phyloP scores from a whole-genome alignment of 2,888 invertebrate species.

The Nemurella pictetii region DNA sequence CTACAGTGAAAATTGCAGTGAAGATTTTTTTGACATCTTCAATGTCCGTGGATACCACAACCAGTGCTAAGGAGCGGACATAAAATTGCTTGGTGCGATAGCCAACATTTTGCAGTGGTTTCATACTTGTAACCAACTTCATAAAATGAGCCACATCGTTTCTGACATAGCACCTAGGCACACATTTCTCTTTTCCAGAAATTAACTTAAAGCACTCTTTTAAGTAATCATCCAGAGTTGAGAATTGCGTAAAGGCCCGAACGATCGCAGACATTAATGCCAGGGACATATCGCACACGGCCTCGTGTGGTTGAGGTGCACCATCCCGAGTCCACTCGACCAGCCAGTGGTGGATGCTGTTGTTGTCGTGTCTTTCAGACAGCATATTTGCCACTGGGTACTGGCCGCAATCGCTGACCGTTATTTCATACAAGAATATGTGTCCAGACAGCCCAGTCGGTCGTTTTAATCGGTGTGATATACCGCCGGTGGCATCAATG shows the following conservation, averaged over 20 bases:
- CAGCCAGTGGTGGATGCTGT: no score
- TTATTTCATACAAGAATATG: no score
- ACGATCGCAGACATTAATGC: constrained; percentile 22
- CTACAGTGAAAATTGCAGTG: not conserved
- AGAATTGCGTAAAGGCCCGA: not conserved
- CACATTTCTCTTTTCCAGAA: no score
- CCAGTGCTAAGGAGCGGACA: not conserved
- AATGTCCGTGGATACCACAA: not conserved
- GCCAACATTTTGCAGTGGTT: not conserved
- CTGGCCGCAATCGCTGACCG: no score
- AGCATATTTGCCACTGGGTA: no score
- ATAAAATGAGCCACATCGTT: not conserved
- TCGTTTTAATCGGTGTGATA: constrained; percentile 36
- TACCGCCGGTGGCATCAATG: constrained; percentile 40
- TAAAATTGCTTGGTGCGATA: not conserved
- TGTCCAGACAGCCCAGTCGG: constrained; percentile 23
- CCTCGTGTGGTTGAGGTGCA: no score
- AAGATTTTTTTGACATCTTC: not conserved
- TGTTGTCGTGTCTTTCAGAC: no score
- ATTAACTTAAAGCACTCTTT: no score
- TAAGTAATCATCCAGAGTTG: not conserved
- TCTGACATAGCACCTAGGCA: not conserved
- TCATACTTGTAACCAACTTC: not conserved
- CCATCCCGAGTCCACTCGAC: no score
- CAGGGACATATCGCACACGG: no score